A percentile compares a stretch with the other conserved stretches of the same genome.
Evolutionary conservation across 1,140 invertebrate genomes (phyloP).

Genomic region (Musca domestica): DNA sequence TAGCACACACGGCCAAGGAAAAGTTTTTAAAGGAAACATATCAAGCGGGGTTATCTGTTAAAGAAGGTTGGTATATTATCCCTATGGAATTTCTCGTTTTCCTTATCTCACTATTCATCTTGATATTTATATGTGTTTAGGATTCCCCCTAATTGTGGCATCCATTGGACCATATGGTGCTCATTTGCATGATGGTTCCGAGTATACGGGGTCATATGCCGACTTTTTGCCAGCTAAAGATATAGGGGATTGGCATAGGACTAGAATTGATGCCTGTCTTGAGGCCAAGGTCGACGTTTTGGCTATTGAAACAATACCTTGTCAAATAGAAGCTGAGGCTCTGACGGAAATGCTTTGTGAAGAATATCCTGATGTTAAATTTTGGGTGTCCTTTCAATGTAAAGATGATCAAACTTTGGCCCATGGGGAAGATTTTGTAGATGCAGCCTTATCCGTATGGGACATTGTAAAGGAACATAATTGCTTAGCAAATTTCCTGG

Average conservation of each 20-base stretch:
- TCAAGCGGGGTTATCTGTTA: slow-evolving; percentile 34
- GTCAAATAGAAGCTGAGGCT: slow-evolving; percentile 76
- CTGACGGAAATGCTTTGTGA: slow-evolving; percentile 71
- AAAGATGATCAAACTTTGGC: slow-evolving; percentile 67
- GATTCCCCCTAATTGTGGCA: slow-evolving; percentile 68
- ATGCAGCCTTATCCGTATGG: slow-evolving; percentile 53
- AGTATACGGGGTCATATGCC: slow-evolving; percentile 84
- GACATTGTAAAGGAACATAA: slow-evolving; percentile 63
- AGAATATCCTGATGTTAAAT: slow-evolving; percentile 73
- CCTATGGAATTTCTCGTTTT: neutral
- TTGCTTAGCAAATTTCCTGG: slow-evolving; percentile 68
- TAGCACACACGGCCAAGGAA: slow-evolving; percentile 59
- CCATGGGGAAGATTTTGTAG: slow-evolving; percentile 72
- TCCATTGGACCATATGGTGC: slow-evolving; percentile 91
- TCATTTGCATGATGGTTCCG: slow-evolving; percentile 81
- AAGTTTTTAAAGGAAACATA: slow-evolving; percentile 47
- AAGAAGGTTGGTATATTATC: slow-evolving; percentile 33
- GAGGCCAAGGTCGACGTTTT: slow-evolving; percentile 78
- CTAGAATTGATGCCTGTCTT: slow-evolving; percentile 74
- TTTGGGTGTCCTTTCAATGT: slow-evolving; percentile 67
- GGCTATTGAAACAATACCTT: slow-evolving; percentile 88
- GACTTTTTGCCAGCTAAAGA: slow-evolving; percentile 65
- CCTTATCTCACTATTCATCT: neutral
- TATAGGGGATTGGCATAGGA: slow-evolving; percentile 79
- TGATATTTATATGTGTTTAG: slow-evolving; percentile 27